These are phyloP conservation scores for Trinorchestia longiramus DNA, from an alignment of 1,140 invertebrate genomes.

Conservation along the genomic window DNA sequence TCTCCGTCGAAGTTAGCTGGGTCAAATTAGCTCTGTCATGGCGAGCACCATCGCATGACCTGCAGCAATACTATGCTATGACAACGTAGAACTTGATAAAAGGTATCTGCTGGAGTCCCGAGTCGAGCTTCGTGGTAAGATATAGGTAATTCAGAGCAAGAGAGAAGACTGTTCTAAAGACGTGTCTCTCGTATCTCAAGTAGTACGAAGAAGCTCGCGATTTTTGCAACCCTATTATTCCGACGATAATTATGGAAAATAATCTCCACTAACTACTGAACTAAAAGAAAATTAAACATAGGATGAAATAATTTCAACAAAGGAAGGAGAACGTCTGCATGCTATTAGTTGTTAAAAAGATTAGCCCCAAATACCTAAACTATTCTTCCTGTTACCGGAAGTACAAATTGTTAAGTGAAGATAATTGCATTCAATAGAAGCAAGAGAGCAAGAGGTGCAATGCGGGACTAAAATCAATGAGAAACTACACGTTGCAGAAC, in stretches of 20 bases:
- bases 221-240: not conserved
- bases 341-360: not conserved
- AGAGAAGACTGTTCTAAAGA: not conserved
- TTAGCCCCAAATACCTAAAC: not conserved
- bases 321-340: not conserved
- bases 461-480: not conserved
- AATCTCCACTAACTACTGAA: not conserved
- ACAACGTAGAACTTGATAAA: constrained; percentile 28
- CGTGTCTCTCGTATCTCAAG: not conserved
- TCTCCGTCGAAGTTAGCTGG: not conserved
- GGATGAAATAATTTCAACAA: too few relatives aligned
- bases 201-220: not conserved
- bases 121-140: not conserved
- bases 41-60: constrained; percentile 12
- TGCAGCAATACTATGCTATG: constrained; percentile 20
- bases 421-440: not conserved
- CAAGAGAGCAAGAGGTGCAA: not conserved
- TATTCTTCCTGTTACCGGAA: not conserved
- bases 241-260: not conserved
- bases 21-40: not conserved
- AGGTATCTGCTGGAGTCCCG: not conserved
- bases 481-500: not conserved
- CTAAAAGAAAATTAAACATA: not conserved
- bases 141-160: not conserved
- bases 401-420: not conserved